phyloP scores from a whole-genome alignment of 2,113 vertebrate genomes.

The Clinocottus analis region DNA sequence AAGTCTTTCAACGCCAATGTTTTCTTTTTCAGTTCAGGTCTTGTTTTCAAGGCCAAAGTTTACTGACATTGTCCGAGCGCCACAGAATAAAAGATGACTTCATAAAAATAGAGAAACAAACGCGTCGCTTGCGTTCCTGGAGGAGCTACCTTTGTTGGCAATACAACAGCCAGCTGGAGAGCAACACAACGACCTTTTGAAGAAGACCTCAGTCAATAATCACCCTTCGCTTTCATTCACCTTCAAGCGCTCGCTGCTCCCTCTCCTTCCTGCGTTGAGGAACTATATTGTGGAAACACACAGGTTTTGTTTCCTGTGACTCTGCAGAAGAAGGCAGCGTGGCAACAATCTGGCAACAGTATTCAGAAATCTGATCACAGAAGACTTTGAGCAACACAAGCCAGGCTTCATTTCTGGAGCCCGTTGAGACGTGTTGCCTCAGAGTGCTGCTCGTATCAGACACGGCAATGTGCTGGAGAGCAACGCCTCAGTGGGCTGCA shows the following conservation, averaged over 20 bases:
- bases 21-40: too few species aligned
- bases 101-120: too few species aligned
- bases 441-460: not conserved
- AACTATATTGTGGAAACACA: not conserved
- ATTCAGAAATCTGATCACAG: not conserved
- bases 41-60: too few species aligned
- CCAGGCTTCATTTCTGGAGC: not conserved
- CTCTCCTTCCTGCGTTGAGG: not conserved
- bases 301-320: not conserved
- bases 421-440: not conserved
- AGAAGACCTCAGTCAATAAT: not conserved
- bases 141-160: not conserved
- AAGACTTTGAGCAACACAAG: not conserved
- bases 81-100: too few species aligned
- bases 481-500: not conserved
- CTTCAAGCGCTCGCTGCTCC: not conserved
- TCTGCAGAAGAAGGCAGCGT: not conserved
- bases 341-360: not conserved
- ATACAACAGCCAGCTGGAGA: not conserved
- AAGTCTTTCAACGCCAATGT: too few species aligned
- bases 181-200: not conserved
- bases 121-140: not conserved
- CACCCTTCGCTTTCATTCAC: not conserved
- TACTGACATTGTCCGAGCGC: too few species aligned
- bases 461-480: not conserved